Conservation (phyloP, 2,113 vertebrate genomes). For the Zosterops lateralis region DNA sequence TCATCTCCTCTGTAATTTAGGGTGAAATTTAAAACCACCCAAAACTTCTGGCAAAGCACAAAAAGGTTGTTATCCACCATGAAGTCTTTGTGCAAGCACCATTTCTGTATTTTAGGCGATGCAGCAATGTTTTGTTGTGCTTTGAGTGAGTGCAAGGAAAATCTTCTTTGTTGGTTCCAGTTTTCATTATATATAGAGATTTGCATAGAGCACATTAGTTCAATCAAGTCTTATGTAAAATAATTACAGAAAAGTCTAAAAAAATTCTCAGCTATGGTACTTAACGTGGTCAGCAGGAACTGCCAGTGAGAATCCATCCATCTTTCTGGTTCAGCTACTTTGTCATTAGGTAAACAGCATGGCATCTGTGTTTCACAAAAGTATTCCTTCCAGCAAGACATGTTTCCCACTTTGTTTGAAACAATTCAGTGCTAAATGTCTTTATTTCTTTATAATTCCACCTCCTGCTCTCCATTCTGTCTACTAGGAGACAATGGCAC, state of each 20-base stretch:
- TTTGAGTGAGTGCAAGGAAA: slow-evolving; percentile 21
- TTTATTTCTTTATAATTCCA: background rate
- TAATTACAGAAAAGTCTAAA: slow-evolving; percentile 14
- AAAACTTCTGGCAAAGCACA: background rate
- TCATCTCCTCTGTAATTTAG: slow-evolving; percentile 50
- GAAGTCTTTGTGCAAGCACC: background rate
- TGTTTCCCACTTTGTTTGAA: background rate
- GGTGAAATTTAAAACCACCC: background rate
- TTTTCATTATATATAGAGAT: slow-evolving; percentile 29
- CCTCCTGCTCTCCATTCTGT: background rate
- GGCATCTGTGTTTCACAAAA: background rate
- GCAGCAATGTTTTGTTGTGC: background rate
- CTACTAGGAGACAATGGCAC: background rate
- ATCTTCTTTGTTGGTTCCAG: background rate
- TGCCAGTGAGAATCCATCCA: slow-evolving; percentile 6
- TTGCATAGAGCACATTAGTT: slow-evolving; percentile 40
- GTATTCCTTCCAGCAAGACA: slow-evolving; percentile 32
- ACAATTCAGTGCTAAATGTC: background rate
- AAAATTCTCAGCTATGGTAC: background rate
- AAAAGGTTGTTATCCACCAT: slow-evolving; percentile 28
- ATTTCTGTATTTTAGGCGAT: background rate
- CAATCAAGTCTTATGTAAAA: background rate
- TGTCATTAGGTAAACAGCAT: slow-evolving; percentile 56
- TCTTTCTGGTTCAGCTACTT: slow-evolving; percentile 57
- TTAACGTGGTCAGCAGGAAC: slow-evolving; percentile 29